Evolutionary conservation across 2,888 invertebrate species (phyloP), one percentile per base, ranked within the genome.

Genomic region (Euproctis similis): DNA sequence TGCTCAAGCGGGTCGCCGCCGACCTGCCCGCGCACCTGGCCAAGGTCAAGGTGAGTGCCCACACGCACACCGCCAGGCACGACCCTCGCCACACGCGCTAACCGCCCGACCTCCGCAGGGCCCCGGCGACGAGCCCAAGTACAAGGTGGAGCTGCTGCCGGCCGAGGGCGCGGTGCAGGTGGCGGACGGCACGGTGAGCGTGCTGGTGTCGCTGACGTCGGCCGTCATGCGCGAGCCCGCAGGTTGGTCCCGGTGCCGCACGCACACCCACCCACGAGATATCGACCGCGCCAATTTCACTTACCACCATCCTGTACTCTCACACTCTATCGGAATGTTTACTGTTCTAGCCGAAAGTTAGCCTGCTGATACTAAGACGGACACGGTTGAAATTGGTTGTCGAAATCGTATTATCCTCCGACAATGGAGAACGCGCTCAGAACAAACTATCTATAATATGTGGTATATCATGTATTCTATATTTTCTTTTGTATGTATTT

Each of bases 151-250:
- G 52, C 89, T 94, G 55, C 91, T 90, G 65, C 88, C 94, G 26
- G 93, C 94, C 31, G 94, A 96, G 50, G 94, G 95, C 28, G 93
- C 94, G 5, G 89, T 97, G 39, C 87, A 90, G 24, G 94, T 97
- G 29, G 87, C 91, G n/a, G 92, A 93, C 56, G 92, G 91, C 36
- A 80, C 86, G 27, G 91, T 94, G 33, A 87, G 88, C 28, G 96
- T 97, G 43, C 91, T 92, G 43, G 93, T 98, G 39, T 93, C 94
- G 39, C 87, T 98, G 40, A 97, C 98, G 27, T 97, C 97, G 42
- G 96, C 97, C 24, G 87, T 96, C 29, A 92, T 97, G 89, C 89
- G 97, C 38, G 97, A 97, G 73, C 88, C 91, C 73, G 53, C 70
- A 44, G 89, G 89, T 89, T 59, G 81, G 70, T 47, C 6, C 22